These are phyloP conservation scores for Drosophila nannoptera DNA, from an alignment of 1,140 invertebrate species.

Conservation along the genomic window DNA sequence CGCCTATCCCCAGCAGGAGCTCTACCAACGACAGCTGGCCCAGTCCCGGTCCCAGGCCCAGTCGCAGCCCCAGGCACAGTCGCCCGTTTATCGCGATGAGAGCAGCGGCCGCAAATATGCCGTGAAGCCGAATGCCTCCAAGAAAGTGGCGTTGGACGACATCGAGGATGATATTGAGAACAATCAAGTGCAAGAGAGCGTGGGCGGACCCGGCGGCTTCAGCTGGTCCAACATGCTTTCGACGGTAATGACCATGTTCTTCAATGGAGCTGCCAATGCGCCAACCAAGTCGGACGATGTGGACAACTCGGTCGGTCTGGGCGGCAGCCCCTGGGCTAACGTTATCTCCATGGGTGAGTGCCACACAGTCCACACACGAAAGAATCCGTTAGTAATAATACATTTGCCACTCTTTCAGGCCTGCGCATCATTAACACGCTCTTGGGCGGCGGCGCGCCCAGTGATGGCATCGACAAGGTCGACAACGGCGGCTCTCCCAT, in stretches of 20 bases:
- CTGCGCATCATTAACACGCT: conserved; percentile 90
- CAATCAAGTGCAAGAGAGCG: conserved; percentile 87
- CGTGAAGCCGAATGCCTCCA: conserved; percentile 91
- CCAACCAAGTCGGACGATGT: conserved; percentile 90
- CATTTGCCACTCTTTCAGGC: conserved; percentile 77
- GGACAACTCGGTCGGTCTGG: conserved; percentile 83
- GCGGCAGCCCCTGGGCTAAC: conserved; percentile 90
- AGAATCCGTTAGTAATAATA: not conserved
- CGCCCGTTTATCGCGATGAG: conserved; percentile 63
- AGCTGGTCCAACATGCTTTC: conserved; percentile 92
- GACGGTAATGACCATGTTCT: conserved; percentile 88
- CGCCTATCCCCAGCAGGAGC: conserved; percentile 79
- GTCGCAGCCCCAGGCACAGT: conserved; percentile 42
- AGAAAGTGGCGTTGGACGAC: conserved; percentile 90
- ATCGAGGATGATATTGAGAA: conserved; percentile 87
- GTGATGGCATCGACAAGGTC: conserved; percentile 92
- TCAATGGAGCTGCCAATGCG: conserved; percentile 84
- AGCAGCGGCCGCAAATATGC: conserved; percentile 85
- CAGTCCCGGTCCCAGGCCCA: conserved; percentile 36
- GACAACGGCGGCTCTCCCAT: conserved; percentile 90
- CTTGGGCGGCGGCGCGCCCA: conserved; percentile 86
- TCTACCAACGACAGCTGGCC: conserved; percentile 62
- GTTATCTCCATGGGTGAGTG: conserved; percentile 85
- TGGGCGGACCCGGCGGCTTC: conserved; percentile 83
- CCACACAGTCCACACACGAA: not conserved